Conservation (phyloP, 2,888 invertebrate species). For the Acanthosepion esculentum region DNA sequence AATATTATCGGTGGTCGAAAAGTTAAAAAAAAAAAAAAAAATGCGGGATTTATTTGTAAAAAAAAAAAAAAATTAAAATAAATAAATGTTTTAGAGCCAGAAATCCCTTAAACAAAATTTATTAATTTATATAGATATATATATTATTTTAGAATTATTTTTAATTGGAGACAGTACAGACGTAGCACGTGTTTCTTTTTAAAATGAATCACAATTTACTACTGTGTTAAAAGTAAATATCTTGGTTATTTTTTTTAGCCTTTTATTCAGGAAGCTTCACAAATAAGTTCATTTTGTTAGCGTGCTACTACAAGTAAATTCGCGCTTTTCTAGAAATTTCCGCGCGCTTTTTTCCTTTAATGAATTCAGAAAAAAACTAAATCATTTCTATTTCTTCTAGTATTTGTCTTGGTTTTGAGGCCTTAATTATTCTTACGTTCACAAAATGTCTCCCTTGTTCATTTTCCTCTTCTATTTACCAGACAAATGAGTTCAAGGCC, state of each 20-base stretch:
- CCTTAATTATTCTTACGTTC: not conserved
- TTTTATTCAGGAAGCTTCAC: not conserved
- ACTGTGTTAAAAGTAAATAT: no score
- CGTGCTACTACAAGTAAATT: not conserved
- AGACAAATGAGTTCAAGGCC: not conserved
- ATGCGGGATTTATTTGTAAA: no score
- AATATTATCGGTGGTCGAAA: no score
- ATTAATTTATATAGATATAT: no score
- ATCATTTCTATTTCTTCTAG: not conserved
- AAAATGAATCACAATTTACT: no score
- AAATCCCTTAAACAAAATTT: no score
- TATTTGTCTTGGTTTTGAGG: not conserved
- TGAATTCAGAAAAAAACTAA: not conserved
- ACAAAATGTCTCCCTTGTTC: not conserved
- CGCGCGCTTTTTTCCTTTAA: not conserved
- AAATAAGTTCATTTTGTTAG: not conserved
- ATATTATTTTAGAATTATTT: no score
- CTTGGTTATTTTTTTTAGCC: not conserved
- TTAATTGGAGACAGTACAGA: no score
- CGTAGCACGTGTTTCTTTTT: no score
- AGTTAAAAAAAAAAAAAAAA: no score
- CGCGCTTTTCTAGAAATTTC: not conserved
- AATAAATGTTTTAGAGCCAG: no score
- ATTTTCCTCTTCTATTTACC: not conserved
- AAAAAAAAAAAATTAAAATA: no score